Percentiles rank a stretch among this genome's conserved stretches.
These are phyloP conservation scores for Camponotus floridanus DNA, from an alignment of 1,140 invertebrate species.

Conservation along the genomic window DNA sequence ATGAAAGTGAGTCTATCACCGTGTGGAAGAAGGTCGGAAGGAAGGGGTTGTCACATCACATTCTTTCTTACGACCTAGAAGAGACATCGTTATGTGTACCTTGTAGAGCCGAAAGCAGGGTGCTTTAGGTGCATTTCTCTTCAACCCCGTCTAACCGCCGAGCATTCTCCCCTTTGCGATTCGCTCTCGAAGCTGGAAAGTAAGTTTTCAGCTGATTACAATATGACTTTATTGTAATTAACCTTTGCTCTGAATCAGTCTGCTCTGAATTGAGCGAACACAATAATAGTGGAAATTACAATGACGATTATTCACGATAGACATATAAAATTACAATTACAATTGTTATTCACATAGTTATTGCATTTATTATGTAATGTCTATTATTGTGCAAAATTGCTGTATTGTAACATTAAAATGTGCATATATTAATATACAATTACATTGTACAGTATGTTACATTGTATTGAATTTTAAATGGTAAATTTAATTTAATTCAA, in stretches of 20 bases:
- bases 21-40: too few relatives aligned
- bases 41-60: not conserved
- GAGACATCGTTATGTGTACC: constrained; percentile 26
- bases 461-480: not conserved
- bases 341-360: constrained; percentile 21
- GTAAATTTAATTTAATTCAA: not conserved
- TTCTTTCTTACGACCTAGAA: constrained; percentile 1
- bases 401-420: not conserved
- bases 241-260: not conserved
- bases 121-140: constrained; percentile 55
- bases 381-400: not conserved
- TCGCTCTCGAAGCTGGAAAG: constrained; percentile 38
- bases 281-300: not conserved
- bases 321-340: not conserved
- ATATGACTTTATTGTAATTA: not conserved
- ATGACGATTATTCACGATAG: not conserved
- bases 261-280: not conserved
- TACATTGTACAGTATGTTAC: too few relatives aligned
- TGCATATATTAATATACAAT: not conserved
- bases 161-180: constrained; percentile 38
- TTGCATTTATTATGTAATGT: not conserved
- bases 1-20: not conserved
- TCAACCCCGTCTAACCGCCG: constrained; percentile 21
- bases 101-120: constrained; percentile 44
- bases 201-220: constrained; percentile 32